Percentiles rank a stretch among this genome's conserved stretches.
These are phyloP conservation scores for Salvator merianae DNA, from an alignment of 2,113 vertebrate genomes.

Conservation along the genomic window DNA sequence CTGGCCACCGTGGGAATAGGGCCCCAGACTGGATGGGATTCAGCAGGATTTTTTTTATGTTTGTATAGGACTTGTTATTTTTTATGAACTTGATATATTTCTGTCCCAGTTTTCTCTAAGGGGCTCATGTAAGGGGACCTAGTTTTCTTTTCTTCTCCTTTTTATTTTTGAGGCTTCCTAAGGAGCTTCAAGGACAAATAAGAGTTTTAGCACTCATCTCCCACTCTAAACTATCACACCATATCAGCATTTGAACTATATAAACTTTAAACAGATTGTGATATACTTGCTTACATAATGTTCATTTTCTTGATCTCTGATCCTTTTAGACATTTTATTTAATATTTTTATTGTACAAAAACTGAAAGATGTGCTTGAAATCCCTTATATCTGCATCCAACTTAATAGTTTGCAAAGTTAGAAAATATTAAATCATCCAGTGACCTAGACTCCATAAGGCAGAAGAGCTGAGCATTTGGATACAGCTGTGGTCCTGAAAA, in stretches of 20 bases:
- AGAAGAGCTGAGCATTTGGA: background rate
- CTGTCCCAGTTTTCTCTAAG: no score
- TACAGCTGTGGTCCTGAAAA: accelerated
- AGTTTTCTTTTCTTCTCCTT: no score
- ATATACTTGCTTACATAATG: background rate
- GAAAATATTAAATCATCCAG: background rate
- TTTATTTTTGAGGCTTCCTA: no score
- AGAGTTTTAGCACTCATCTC: no score
- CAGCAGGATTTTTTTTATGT: no score
- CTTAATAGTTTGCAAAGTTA: background rate
- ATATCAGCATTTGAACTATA: background rate
- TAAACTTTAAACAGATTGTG: background rate
- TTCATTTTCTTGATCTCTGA: background rate
- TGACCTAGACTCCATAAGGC: background rate
- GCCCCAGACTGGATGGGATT: no score
- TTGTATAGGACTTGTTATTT: no score
- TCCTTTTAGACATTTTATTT: background rate
- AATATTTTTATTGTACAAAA: background rate
- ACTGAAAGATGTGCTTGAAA: background rate
- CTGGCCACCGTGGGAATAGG: no score
- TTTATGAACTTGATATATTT: no score
- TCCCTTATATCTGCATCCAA: background rate
- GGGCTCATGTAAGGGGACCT: no score
- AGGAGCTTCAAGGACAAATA: no score
- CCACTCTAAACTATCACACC: no score